These are phyloP conservation scores for Chaunax sp. DNA, from an alignment of 2,797 vertebrate species.

Conservation along the genomic window DNA sequence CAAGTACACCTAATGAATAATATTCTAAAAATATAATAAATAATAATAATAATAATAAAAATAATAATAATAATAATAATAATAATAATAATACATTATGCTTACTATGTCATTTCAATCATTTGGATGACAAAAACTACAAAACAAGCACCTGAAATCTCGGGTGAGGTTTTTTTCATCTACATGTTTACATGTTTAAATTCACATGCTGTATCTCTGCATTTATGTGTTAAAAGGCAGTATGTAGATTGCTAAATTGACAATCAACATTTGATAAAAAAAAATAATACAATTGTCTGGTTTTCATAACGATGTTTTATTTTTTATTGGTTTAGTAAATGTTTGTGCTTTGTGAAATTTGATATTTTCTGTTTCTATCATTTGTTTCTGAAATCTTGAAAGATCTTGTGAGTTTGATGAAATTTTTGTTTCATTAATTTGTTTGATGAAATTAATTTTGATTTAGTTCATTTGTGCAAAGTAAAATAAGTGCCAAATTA, in stretches of 20 bases:
- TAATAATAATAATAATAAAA: too few relatives aligned
- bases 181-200: too few relatives aligned
- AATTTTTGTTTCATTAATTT: not conserved
- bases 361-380: not conserved
- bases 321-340: not conserved
- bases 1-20: not conserved
- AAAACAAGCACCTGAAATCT: not conserved
- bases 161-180: too few relatives aligned
- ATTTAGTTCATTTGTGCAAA: not conserved
- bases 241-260: too few relatives aligned
- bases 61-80: too few relatives aligned
- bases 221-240: too few relatives aligned
- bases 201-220: not conserved
- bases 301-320: not conserved
- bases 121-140: not conserved
- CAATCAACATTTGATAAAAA: too few relatives aligned
- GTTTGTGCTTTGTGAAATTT: not conserved
- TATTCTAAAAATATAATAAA: too few relatives aligned
- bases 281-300: too few relatives aligned
- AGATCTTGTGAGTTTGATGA: not conserved
- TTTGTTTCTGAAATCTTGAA: not conserved
- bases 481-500: too few relatives aligned
- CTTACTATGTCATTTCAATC: too few relatives aligned
- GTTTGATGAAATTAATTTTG: not conserved
- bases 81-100: too few relatives aligned